A percentile compares a stretch with the other conserved stretches of the same genome.
phyloP scores from a whole-genome alignment of 2,888 invertebrate genomes.

The Chirona hameri region DNA sequence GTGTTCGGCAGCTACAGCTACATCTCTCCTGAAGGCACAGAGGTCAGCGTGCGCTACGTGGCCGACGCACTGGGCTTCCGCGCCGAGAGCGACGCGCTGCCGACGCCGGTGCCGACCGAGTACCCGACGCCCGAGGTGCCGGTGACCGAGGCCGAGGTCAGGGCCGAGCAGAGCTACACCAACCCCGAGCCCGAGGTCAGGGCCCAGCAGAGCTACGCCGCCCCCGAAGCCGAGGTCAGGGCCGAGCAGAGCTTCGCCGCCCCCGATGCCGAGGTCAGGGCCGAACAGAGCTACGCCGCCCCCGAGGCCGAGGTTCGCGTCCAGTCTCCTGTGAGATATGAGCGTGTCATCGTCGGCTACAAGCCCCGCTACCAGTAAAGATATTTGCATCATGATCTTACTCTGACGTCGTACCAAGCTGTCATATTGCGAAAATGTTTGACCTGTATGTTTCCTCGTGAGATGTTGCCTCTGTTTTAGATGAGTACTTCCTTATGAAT shows the following conservation, averaged over 20 bases:
- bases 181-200: neutral
- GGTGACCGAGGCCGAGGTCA: neutral
- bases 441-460: too few species aligned
- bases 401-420: too few species aligned
- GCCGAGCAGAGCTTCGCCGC: neutral
- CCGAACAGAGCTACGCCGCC: neutral
- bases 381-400: too few species aligned
- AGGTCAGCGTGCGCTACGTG: neutral
- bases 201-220: too few species aligned
- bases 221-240: neutral
- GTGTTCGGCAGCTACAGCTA: neutral
- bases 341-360: too few species aligned
- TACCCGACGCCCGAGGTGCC: constrained; percentile 14
- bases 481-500: too few species aligned
- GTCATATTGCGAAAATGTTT: too few species aligned
- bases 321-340: too few species aligned
- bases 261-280: neutral
- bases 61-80: neutral
- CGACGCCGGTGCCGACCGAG: constrained; percentile 22
- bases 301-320: too few species aligned
- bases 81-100: constrained; percentile 1
- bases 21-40: neutral
- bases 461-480: too few species aligned
- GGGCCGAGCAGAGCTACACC: neutral
- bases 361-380: too few species aligned